A percentile compares a stretch with the other conserved stretches of the same genome.
These are phyloP conservation scores for Hyaena hyaena DNA, from an alignment of 2,113 vertebrate species.

Conservation along the genomic window DNA sequence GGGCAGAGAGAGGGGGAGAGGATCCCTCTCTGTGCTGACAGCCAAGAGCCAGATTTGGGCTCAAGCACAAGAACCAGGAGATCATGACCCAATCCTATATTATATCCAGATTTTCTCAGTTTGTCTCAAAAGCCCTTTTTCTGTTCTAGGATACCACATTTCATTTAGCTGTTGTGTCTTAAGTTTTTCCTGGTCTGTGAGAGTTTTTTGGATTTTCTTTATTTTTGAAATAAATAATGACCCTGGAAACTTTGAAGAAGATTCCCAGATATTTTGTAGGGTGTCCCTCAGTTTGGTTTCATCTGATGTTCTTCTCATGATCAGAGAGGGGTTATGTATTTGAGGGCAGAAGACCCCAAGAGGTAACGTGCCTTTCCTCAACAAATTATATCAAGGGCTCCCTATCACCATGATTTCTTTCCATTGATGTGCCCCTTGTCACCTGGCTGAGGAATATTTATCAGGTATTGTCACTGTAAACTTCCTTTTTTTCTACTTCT, in stretches of 20 bases:
- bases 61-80: too few relatives aligned
- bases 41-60: too few relatives aligned
- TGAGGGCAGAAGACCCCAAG: not conserved
- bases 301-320: not conserved
- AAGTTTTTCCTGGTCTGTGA: not conserved
- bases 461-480: not conserved
- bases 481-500: not conserved
- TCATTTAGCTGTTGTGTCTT: not conserved
- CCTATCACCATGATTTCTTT: not conserved
- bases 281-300: not conserved
- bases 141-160: not conserved
- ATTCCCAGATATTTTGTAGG: not conserved
- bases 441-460: not conserved
- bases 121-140: not conserved
- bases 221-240: not conserved
- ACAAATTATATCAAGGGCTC: not conserved
- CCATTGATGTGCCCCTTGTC: not conserved
- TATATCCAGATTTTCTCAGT: not conserved
- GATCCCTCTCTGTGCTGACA: too few relatives aligned
- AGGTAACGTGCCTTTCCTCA: not conserved
- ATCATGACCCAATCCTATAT: too few relatives aligned
- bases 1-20: too few relatives aligned
- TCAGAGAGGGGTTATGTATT: not conserved
- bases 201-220: not conserved
- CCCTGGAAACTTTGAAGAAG: not conserved